These are phyloP conservation scores for Tachuris rubrigastra DNA, from an alignment of 2,113 vertebrate species.

Conservation along the genomic window DNA sequence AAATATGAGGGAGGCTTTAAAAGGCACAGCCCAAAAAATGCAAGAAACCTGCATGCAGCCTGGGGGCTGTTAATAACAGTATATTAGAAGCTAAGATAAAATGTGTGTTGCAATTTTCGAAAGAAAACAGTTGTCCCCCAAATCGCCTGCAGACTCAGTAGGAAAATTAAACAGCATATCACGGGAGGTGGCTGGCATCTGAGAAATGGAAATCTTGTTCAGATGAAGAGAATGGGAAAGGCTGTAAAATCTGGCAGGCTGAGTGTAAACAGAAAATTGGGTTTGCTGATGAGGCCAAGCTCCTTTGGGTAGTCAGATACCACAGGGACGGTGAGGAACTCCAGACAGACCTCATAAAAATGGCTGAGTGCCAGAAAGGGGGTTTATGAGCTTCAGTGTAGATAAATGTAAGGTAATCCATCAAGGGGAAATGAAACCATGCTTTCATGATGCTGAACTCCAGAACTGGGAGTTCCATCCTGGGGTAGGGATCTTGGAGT, in stretches of 20 bases:
- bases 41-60: not conserved
- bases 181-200: not conserved
- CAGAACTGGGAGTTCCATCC: not conserved
- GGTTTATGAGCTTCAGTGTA: rapidly evolving
- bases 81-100: not conserved
- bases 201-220: not conserved
- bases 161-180: not conserved
- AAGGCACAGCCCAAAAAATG: not conserved
- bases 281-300: not conserved
- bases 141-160: not conserved
- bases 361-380: not conserved
- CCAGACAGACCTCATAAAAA: conserved; percentile 31
- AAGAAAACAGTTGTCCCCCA: not conserved
- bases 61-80: not conserved
- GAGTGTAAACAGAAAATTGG: not conserved
- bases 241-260: not conserved
- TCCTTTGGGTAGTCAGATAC: not conserved
- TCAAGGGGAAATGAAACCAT: not conserved
- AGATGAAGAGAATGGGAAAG: not conserved
- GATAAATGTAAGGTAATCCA: not conserved
- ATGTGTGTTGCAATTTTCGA: not conserved
- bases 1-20: not conserved
- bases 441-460: not conserved
- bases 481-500: not conserved
- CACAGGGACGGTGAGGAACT: not conserved